A percentile compares a stretch with the other conserved stretches of the same genome.
phyloP scores from a whole-genome alignment of 1,140 invertebrate genomes.

The Bombus terrestris region DNA sequence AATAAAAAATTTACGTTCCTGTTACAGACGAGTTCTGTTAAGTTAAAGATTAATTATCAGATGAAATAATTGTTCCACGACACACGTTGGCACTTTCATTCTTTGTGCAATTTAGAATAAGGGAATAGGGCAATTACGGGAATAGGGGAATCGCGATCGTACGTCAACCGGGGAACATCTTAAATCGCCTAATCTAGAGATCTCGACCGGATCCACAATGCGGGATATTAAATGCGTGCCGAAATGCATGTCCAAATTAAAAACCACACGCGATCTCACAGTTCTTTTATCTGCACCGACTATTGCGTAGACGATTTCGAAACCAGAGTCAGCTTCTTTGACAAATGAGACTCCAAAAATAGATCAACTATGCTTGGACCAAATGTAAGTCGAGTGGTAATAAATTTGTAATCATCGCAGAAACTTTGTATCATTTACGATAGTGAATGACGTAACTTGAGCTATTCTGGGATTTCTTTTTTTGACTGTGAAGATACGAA shows the following conservation, averaged over 20 bases:
- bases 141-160: neutral
- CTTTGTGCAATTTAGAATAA: too few relatives aligned
- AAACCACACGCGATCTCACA: constrained; percentile 24
- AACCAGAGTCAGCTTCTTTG: neutral
- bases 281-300: constrained; percentile 18
- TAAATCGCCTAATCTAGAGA: constrained; percentile 9
- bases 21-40: too few relatives aligned
- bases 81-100: too few relatives aligned
- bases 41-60: too few relatives aligned
- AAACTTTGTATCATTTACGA: neutral
- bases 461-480: neutral
- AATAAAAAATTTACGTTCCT: too few relatives aligned
- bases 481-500: neutral
- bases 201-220: neutral
- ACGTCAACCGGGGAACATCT: neutral
- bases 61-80: neutral
- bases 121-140: neutral
- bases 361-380: neutral
- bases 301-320: neutral
- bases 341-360: constrained; percentile 12
- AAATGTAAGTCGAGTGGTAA: neutral
- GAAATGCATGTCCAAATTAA: constrained; percentile 12
- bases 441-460: neutral
- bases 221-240: constrained; percentile 3
- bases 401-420: constrained; percentile 1